These are phyloP conservation scores for Zaprionus taronus DNA, from an alignment of 1,140 invertebrate genomes.

Conservation along the genomic window DNA sequence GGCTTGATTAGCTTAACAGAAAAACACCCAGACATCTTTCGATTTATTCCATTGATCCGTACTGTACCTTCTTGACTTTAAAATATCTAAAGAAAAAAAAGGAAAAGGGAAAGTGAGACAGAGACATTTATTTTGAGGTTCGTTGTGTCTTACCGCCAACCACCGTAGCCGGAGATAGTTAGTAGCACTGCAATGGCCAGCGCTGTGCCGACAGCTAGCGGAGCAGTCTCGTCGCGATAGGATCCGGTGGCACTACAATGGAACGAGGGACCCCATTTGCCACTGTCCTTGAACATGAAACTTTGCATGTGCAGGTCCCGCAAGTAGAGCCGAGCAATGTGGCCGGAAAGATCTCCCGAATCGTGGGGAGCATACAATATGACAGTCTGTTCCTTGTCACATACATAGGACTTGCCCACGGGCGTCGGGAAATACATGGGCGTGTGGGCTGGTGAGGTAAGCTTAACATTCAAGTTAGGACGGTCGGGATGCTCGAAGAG, in stretches of 20 bases:
- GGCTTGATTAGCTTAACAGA: conserved; percentile 49
- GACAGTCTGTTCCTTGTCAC: conserved; percentile 87
- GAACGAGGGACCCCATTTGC: conserved; percentile 86
- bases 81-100: conserved; percentile 89
- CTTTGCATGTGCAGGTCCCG: conserved; percentile 86
- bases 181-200: conserved; percentile 91
- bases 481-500: conserved; percentile 86
- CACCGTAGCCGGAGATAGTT: conserved; percentile 93
- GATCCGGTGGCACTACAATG: conserved; percentile 85
- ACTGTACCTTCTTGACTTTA: conserved; percentile 95
- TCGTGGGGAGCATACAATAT: conserved; percentile 80
- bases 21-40: conserved; percentile 36
- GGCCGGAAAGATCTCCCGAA: conserved; percentile 82
- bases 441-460: conserved; percentile 87
- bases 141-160: conserved; percentile 83
- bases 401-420: conserved; percentile 92
- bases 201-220: conserved; percentile 94
- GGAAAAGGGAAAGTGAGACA: neutral
- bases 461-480: conserved; percentile 85
- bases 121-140: neutral
- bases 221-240: conserved; percentile 91
- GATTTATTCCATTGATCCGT: conserved; percentile 95
- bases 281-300: conserved; percentile 87
- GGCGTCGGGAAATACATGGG: conserved; percentile 92
- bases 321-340: conserved; percentile 86